Percentiles rank a stretch among this genome's conserved stretches.
phyloP scores from a whole-genome alignment of 2,797 vertebrate genomes.

The Passerculus sandwichensis region DNA sequence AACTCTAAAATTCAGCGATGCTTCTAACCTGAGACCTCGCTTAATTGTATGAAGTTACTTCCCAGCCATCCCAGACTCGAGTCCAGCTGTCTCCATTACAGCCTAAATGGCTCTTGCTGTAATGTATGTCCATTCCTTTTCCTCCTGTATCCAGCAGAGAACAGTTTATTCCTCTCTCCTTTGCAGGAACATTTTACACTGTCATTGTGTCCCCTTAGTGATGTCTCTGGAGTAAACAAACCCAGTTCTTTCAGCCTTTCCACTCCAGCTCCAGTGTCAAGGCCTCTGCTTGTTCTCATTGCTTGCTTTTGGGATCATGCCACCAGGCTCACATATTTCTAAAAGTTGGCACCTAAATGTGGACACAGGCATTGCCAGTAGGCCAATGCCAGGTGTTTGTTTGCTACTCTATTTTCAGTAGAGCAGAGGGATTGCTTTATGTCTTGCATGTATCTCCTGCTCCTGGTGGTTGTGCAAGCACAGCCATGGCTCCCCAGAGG shows the following conservation, averaged over 20 bases:
- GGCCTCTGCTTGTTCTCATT: constrained; percentile 14
- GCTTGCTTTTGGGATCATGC: constrained; percentile 33
- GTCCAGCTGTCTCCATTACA: background rate
- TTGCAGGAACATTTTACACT: constrained; percentile 10
- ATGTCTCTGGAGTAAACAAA: constrained; percentile 37
- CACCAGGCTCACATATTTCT: constrained; percentile 1
- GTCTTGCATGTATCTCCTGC: background rate
- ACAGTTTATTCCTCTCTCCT: constrained; percentile 12
- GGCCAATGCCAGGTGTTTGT: constrained; percentile 6
- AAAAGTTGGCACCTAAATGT: background rate
- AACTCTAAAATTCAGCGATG: background rate
- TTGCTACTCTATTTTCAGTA: constrained; percentile 29
- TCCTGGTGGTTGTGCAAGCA: background rate
- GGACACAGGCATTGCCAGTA: background rate
- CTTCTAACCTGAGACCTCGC: background rate
- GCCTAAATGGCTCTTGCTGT: background rate
- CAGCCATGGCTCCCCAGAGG: background rate
- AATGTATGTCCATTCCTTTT: background rate
- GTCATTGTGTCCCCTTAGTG: background rate
- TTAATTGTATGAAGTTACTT: background rate
- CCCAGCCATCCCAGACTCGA: background rate
- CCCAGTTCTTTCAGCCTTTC: constrained; percentile 11
- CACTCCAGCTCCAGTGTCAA: background rate
- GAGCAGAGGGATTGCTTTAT: background rate
- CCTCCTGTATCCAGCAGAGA: background rate